Evolutionary conservation across 2,797 vertebrate genomes (phyloP).

Genomic region (Euphonia xanthogaster): DNA sequence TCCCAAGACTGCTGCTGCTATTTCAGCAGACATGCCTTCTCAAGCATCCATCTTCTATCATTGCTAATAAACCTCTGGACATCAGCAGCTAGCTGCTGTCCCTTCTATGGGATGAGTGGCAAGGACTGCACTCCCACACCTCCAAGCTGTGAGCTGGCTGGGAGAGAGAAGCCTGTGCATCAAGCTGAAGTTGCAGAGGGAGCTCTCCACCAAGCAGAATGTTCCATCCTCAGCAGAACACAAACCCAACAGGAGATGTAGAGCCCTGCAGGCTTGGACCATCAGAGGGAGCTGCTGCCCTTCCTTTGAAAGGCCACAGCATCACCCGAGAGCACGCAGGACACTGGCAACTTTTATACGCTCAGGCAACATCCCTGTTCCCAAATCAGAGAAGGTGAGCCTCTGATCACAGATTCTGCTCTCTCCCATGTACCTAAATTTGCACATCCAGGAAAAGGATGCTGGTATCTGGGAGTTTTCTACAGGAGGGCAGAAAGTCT

Average conservation of each 20-base stretch:
- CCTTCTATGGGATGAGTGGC: neutral
- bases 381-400: neutral
- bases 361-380: neutral
- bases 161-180: neutral
- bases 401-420: neutral
- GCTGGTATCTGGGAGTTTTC: neutral
- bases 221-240: neutral
- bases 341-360: neutral
- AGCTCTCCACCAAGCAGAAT: neutral
- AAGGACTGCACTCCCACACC: neutral
- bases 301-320: constrained; percentile 3
- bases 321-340: neutral
- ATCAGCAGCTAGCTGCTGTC: neutral
- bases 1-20: neutral
- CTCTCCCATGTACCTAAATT: neutral
- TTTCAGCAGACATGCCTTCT: neutral
- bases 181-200: neutral
- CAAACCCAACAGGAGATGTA: neutral
- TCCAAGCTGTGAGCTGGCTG: neutral
- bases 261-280: constrained; percentile 21
- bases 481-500: neutral
- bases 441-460: neutral
- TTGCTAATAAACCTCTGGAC: neutral
- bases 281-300: constrained; percentile 70
- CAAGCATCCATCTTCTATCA: neutral